These are phyloP conservation scores for Tachina lurida DNA, from an alignment of 2,888 invertebrate species.

Conservation along the genomic window DNA sequence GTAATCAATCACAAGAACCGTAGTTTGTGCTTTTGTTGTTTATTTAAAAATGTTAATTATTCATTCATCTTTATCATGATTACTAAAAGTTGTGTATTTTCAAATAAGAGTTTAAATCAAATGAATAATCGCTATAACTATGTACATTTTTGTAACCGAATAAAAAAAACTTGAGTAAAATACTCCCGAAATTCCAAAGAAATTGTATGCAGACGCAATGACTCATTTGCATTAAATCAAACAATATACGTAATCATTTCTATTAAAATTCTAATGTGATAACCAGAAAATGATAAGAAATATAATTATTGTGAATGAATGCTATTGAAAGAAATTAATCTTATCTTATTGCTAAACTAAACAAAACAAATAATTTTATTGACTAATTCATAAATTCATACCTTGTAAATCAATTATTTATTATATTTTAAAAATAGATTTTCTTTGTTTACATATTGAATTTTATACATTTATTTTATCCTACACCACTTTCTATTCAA, in stretches of 20 bases:
- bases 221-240: slow-evolving; percentile 21
- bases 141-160: slow-evolving; percentile 25
- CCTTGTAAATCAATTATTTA: slow-evolving; percentile 7
- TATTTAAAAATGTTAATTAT: slow-evolving; percentile 17
- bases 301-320: slow-evolving; percentile 28
- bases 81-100: slow-evolving; percentile 38
- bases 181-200: neutral
- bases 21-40: neutral
- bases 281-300: slow-evolving; percentile 41
- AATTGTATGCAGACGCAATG: slow-evolving; percentile 5
- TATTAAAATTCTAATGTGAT: slow-evolving; percentile 16
- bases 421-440: slow-evolving; percentile 35
- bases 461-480: slow-evolving; percentile 42
- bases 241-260: slow-evolving; percentile 8
- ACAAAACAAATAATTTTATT: slow-evolving; percentile 28
- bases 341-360: slow-evolving; percentile 37
- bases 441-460: slow-evolving; percentile 58
- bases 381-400: neutral
- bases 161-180: neutral
- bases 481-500: slow-evolving; percentile 56
- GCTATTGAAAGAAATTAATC: slow-evolving; percentile 28
- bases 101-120: neutral
- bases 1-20: slow-evolving; percentile 26
- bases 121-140: slow-evolving; percentile 4
- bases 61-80: slow-evolving; percentile 19